These are phyloP conservation scores for Diprion similis DNA, from an alignment of 1,140 invertebrate species.

Conservation along the genomic window DNA sequence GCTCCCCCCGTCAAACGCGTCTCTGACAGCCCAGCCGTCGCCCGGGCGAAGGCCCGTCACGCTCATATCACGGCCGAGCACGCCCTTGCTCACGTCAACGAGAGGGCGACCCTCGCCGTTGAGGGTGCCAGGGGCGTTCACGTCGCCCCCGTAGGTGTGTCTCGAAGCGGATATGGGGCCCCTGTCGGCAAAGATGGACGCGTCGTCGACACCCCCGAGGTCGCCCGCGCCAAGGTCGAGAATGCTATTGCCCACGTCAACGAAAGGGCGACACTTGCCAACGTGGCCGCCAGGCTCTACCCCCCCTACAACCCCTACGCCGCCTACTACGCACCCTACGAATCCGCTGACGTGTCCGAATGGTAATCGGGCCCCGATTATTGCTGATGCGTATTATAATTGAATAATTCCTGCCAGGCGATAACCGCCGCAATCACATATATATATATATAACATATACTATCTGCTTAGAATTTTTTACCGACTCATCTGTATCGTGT, in stretches of 20 bases:
- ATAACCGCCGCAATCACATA: not conserved
- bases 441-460: not conserved
- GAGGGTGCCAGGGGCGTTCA: conserved; percentile 32
- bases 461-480: not conserved
- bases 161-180: not conserved
- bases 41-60: conserved; percentile 63
- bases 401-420: not conserved
- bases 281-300: conserved; percentile 31
- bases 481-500: not conserved
- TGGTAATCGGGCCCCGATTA: conserved; percentile 32
- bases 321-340: not conserved
- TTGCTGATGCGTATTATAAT: not conserved
- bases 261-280: conserved; percentile 55
- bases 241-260: conserved; percentile 65
- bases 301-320: too few relatives aligned
- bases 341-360: conserved; percentile 9
- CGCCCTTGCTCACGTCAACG: conserved; percentile 63
- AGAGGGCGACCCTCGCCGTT: conserved; percentile 51
- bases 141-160: conserved; percentile 11
- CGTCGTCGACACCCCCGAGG: conserved; percentile 4
- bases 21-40: conserved; percentile 34
- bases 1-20: not conserved
- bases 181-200: not conserved
- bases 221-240: conserved; percentile 63
- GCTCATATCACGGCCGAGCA: conserved; percentile 66